A percentile compares a stretch with the other conserved stretches of the same genome.
phyloP scores from a whole-genome alignment of 2,797 vertebrate species.

The Lepilemur septentrionalis region DNA sequence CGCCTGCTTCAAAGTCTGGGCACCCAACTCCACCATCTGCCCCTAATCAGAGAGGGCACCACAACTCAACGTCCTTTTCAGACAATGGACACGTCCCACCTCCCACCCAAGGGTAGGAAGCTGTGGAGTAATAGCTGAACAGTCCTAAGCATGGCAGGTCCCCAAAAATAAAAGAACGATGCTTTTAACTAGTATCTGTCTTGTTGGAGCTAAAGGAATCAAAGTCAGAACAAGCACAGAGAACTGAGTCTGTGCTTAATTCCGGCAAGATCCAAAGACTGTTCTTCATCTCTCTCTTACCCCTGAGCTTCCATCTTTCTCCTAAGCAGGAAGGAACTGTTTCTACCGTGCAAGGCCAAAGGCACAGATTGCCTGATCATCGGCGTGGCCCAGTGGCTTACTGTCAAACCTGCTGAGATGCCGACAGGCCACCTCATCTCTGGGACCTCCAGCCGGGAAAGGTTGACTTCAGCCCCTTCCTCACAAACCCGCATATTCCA shows the following conservation, averaged over 20 bases:
- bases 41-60: not conserved
- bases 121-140: not conserved
- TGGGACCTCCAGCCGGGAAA: not conserved
- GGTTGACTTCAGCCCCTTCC: too few species aligned
- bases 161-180: not conserved
- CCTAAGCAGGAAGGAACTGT: not conserved
- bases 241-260: not conserved
- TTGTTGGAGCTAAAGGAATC: not conserved
- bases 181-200: not conserved
- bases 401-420: not conserved
- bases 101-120: not conserved
- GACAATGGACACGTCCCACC: not conserved
- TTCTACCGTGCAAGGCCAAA: not conserved
- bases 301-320: not conserved
- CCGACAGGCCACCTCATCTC: too few species aligned
- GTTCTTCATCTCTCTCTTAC: not conserved
- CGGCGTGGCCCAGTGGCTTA: accelerated
- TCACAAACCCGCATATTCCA: not conserved
- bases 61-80: too few species aligned
- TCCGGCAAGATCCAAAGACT: not conserved
- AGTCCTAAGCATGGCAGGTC: not conserved
- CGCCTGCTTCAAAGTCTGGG: not conserved
- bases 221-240: not conserved
- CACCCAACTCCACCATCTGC: not conserved
- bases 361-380: not conserved